These are phyloP conservation scores for Theristus sp. DNA, from an alignment of 2,888 invertebrate genomes.

Conservation along the genomic window DNA sequence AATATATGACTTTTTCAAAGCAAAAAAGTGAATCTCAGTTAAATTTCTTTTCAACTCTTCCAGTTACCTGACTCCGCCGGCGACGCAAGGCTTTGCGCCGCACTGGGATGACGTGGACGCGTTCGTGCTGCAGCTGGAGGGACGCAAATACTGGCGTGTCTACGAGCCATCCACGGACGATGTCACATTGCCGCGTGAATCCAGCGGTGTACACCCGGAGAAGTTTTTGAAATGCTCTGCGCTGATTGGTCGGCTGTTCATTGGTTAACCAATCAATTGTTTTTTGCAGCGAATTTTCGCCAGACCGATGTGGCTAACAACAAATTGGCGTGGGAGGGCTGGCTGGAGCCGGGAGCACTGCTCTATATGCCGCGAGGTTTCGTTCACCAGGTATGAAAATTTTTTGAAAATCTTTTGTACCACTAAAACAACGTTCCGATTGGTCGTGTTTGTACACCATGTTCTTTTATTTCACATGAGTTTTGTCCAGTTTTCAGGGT, in stretches of 20 bases:
- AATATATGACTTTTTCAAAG: neutral
- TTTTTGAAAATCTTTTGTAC: no score
- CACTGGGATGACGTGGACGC: constrained; percentile 98
- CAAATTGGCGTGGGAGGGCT: constrained; percentile 19
- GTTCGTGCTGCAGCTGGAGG: constrained; percentile 85
- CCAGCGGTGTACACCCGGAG: constrained; percentile 59
- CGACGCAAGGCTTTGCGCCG: constrained; percentile 91
- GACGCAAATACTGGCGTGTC: constrained; percentile 76
- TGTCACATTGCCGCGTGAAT: constrained; percentile 56
- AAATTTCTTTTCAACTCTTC: no score
- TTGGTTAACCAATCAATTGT: no score
- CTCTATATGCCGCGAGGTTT: constrained; percentile 67
- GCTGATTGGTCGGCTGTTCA: no score
- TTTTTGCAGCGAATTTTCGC: constrained; percentile 31
- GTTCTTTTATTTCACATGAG: neutral
- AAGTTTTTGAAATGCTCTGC: no score
- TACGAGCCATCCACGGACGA: constrained; percentile 48
- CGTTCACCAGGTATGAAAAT: constrained; percentile 39
- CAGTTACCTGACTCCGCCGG: constrained; percentile 73
- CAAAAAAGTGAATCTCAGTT: neutral
- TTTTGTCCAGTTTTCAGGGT: neutral
- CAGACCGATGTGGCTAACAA: constrained; percentile 46
- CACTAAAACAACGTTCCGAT: no score
- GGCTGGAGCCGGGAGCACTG: constrained; percentile 42
- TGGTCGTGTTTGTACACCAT: no score